Conservation (phyloP, 2,888 invertebrate genomes). For the Syrista parreyssii region DNA sequence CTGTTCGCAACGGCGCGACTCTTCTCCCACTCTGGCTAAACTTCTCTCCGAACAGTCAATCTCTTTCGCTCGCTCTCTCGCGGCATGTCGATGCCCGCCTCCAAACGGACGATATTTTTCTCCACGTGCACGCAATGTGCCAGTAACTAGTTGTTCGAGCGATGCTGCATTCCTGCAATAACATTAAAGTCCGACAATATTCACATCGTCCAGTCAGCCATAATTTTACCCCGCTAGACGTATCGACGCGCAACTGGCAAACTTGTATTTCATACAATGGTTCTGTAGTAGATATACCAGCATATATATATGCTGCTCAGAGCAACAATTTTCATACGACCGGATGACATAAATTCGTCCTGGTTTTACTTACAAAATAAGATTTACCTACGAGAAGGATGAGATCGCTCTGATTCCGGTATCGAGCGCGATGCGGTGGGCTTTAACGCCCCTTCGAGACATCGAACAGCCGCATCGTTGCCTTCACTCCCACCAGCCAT, state of each 20-base stretch:
- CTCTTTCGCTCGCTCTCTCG: background rate
- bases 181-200: conserved; percentile 34
- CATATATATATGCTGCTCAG: background rate
- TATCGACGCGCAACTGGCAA: conserved; percentile 28
- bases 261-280: background rate
- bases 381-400: background rate
- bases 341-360: background rate
- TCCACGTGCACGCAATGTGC: conserved; percentile 1
- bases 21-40: background rate
- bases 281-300: background rate
- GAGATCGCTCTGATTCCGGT: background rate
- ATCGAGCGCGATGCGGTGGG: too few relatives aligned
- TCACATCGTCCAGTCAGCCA: conserved; percentile 31
- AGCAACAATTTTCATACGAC: background rate
- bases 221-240: conserved; percentile 32
- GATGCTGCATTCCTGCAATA: conserved; percentile 32
- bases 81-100: background rate
- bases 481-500: too few relatives aligned
- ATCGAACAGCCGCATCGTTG: too few relatives aligned
- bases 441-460: too few relatives aligned
- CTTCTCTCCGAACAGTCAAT: background rate
- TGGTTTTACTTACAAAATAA: background rate
- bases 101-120: background rate
- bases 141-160: conserved; percentile 31
- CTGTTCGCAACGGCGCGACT: background rate